Evolutionary conservation across 2,888 invertebrate genomes (phyloP), one percentile per base, ranked within the genome.

Genomic region (Hypomecis punctinalis): DNA sequence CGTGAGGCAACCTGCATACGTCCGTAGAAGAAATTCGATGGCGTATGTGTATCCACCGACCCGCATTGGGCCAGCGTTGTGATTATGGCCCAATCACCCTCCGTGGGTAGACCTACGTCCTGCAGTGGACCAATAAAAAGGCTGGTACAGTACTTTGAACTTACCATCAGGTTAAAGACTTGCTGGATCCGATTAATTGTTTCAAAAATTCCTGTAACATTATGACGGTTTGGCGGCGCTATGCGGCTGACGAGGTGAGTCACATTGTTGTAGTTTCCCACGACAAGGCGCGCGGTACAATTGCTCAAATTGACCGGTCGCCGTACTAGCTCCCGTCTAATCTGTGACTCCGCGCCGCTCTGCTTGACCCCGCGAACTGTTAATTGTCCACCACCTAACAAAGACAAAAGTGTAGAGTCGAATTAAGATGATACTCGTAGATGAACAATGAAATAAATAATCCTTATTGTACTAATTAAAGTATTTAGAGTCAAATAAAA

Each of bases 251-350:
- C 60, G 72, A 79, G 81, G 82, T 83, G 85, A 83, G 76, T 84
- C 82, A 83, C 81, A 80, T 75, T 73, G 69, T 71, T 71, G 74
- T 72, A 70, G 67, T 86, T 89, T 90, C 90, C 89, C 90, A 90
- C 89, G 89, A 77, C 76, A 68, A 40, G 36, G 45, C 55, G 47
- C 56, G 56, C 56, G 56, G 37, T 56, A 56, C 89, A 89, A 90
- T 90, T 88, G 89, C 74, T 75, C 73, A 84, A 88, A 86, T 90
- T 90, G 89, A 84, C 82, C 88, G 89, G 88, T 84, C 86, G 85
- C 85, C 63, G 33, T 47, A 56, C 23, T n/a, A 39, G 36, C 56
- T 56, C n/a, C 33, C n/a, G 8, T 10, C 10, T 40, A 56, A 23
- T 9, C 56, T 56, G 56, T 56, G 56, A 9, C 56, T 6, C 9